phyloP scores from a whole-genome alignment of 2,888 invertebrate genomes.

The Chymomyza procnemis region DNA sequence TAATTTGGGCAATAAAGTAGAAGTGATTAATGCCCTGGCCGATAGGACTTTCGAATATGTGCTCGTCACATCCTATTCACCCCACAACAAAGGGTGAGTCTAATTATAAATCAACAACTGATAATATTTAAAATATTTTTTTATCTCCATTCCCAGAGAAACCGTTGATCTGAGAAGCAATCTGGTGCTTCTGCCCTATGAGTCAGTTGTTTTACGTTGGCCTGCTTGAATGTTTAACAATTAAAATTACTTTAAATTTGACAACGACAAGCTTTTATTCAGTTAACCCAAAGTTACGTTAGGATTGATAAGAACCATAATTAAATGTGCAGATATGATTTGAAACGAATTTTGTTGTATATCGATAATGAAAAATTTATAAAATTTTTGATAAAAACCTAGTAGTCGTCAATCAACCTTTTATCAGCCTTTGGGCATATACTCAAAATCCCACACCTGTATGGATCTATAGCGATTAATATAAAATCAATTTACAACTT shows the following conservation, averaged over 20 bases:
- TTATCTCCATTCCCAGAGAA: conserved; percentile 45
- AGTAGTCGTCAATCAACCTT: too few relatives aligned
- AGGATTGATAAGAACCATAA: neutral
- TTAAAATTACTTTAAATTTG: neutral
- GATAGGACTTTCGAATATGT: conserved; percentile 61
- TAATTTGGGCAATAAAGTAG: conserved; percentile 69
- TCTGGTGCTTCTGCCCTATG: conserved; percentile 67
- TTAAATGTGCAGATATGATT: neutral
- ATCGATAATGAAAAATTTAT: too few relatives aligned
- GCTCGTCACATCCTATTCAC: conserved; percentile 61
- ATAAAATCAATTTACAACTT: too few relatives aligned
- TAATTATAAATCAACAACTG: neutral
- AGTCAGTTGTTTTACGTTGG: conserved; percentile 70
- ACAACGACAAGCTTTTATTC: neutral
- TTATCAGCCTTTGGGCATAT: too few relatives aligned
- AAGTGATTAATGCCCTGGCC: conserved; percentile 50
- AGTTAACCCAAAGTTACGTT: neutral
- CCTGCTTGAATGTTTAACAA: conserved; percentile 25
- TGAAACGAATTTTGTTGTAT: neutral
- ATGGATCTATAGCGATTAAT: too few relatives aligned
- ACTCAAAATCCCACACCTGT: too few relatives aligned
- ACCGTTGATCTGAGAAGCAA: conserved; percentile 47
- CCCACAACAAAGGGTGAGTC: conserved; percentile 62
- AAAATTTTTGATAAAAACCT: too few relatives aligned
- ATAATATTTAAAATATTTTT: neutral